Base-by-base conservation (phyloP, 2,888 invertebrate species). In the Aquatica leii region DNA sequence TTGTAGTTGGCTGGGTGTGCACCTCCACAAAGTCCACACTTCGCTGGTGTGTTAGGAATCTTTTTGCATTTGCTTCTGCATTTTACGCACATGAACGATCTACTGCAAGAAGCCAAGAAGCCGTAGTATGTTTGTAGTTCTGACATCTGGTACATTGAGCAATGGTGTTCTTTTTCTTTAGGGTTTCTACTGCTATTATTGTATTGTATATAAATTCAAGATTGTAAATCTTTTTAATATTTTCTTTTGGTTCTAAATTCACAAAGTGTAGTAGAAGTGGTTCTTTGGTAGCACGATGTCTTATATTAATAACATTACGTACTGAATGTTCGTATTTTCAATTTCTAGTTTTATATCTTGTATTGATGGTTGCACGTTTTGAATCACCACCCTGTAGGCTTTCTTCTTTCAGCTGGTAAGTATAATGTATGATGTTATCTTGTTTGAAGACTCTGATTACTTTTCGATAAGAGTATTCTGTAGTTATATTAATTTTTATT, bases 11-110 rank as follows among this genome's bases (percentile, higher is more conserved):
- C 2, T 24, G 24, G 6, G 24, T 24, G 24, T 24, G n/a, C 17
- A 3, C 37, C 59, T 34, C 65, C 69, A 35, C 69, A 72, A 59
- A 68, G 71, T 0, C 69, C 69, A 41, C 69, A 71, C 9, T 11
- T 37, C 4, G 37, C 37, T 37, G 37, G 11, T 3, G 37, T 5
- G 37, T 37, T 37, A 11, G 37, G 11, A 37, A 3, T 37, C 37
- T 37, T 37, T 17, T 56, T 50, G 8, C 59, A 59, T 21, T 31
- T 6, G 4, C 31, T n/a, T n/a, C n/a, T n/a, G n/a, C n/a, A n/a
- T n/a, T n/a, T n/a, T n/a, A n/a, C n/a, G n/a, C n/a, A n/a, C n/a
- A n/a, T n/a, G n/a, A n/a, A n/a, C n/a, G n/a, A n/a, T n/a, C n/a
- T n/a, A n/a, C n/a, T n/a, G n/a, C n/a, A n/a, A n/a, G n/a, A n/a